These are phyloP conservation scores for Benthosema pterotum DNA, from an alignment of 2,797 vertebrate genomes.

Conservation along the genomic window DNA sequence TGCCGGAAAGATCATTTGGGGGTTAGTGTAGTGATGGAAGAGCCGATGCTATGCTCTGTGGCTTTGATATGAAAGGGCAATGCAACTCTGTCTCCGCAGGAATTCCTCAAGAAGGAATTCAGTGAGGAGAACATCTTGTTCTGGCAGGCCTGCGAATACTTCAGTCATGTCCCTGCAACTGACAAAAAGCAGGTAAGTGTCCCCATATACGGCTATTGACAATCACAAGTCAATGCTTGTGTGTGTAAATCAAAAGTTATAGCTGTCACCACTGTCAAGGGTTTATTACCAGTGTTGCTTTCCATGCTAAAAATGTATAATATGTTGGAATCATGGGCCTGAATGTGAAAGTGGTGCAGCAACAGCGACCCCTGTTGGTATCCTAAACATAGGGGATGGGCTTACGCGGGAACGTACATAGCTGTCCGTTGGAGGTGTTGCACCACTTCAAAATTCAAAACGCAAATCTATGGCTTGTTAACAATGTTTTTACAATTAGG, in stretches of 20 bases:
- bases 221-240: neutral
- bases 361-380: too few relatives aligned
- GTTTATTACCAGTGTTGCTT: slow-evolving; percentile 1
- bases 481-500: too few relatives aligned
- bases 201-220: slow-evolving; percentile 14
- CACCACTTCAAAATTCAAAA: too few relatives aligned
- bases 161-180: slow-evolving; percentile 91
- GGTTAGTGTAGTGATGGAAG: too few relatives aligned
- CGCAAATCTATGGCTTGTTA: too few relatives aligned
- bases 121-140: slow-evolving; percentile 99
- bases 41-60: too few relatives aligned
- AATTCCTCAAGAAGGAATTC: slow-evolving; percentile 98
- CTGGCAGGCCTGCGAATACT: slow-evolving; percentile 98
- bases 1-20: too few relatives aligned
- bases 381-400: too few relatives aligned
- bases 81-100: slow-evolving; percentile 75
- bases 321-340: neutral
- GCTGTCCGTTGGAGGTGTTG: too few relatives aligned
- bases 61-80: slow-evolving; percentile 11
- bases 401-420: too few relatives aligned
- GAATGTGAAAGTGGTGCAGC: too few relatives aligned
- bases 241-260: neutral
- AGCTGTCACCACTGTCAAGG: neutral
- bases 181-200: slow-evolving; percentile 93
- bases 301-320: neutral